A percentile compares a stretch with the other conserved stretches of the same genome.
Evolutionary conservation across 2,888 invertebrate species (phyloP).

Genomic region (Orchesellides sinensis): DNA sequence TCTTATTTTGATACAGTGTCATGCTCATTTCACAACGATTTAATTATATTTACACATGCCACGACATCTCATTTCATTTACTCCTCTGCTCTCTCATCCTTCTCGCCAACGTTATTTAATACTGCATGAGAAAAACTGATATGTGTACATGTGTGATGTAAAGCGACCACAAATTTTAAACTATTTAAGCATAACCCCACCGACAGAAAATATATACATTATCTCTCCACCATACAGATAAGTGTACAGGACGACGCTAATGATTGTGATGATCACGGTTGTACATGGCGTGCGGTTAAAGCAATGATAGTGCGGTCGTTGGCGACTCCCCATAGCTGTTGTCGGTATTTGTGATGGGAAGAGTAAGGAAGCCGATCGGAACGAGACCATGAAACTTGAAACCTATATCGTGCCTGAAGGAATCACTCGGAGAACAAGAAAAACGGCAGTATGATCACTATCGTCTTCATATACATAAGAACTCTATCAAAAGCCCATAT

Average conservation of each 20-base stretch:
- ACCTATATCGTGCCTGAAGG: constrained; percentile 44
- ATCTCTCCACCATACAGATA: background rate
- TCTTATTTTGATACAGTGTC: too few species aligned
- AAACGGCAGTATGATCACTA: constrained; percentile 27
- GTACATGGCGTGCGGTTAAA: background rate
- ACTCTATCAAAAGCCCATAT: too few species aligned
- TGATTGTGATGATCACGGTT: constrained; percentile 4
- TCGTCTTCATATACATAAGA: constrained; percentile 4
- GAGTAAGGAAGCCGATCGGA: constrained; percentile 20
- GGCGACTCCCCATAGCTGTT: background rate
- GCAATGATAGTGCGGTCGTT: background rate
- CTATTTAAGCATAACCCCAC: background rate
- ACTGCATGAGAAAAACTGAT: too few species aligned
- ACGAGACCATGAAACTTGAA: constrained; percentile 51
- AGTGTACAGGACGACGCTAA: background rate
- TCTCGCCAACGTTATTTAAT: too few species aligned
- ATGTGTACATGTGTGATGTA: too few species aligned
- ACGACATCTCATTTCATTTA: too few species aligned
- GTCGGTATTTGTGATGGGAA: background rate
- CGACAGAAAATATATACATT: background rate
- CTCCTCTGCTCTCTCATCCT: too few species aligned
- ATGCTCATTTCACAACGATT: too few species aligned
- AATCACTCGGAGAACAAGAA: constrained; percentile 46
- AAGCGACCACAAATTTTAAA: too few species aligned
- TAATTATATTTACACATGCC: too few species aligned